These are phyloP conservation scores for Parus major DNA, from an alignment of 2,113 vertebrate genomes.

Conservation along the genomic window DNA sequence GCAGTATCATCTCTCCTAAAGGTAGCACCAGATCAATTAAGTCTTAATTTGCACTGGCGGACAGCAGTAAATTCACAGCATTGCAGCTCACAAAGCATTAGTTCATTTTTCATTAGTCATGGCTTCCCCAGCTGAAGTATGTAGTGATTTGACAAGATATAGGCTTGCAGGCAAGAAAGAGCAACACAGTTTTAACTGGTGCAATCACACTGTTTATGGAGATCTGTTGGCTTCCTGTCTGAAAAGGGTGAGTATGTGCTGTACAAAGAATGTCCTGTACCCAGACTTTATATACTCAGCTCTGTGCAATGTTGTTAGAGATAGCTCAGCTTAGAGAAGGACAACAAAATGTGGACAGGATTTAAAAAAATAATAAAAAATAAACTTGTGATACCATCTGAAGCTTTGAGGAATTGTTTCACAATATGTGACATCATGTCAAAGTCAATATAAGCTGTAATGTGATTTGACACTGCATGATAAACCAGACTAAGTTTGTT, in stretches of 20 bases:
- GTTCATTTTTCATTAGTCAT: neutral
- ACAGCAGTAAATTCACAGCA: neutral
- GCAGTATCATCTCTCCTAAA: neutral
- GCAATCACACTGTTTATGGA: neutral
- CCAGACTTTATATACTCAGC: neutral
- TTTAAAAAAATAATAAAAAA: neutral
- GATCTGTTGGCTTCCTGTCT: neutral
- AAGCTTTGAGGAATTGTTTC: neutral
- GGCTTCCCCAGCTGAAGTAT: neutral
- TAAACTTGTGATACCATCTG: neutral
- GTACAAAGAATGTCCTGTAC: slow-evolving; percentile 12
- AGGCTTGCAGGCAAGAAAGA: slow-evolving; percentile 15
- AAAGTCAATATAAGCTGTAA: neutral
- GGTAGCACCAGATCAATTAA: neutral
- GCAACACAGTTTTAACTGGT: neutral
- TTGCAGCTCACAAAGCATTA: neutral
- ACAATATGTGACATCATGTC: neutral
- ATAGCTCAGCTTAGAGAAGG: neutral
- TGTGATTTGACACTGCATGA: neutral
- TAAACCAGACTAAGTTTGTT: slow-evolving; percentile 6
- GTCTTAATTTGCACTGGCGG: neutral
- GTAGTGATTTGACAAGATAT: slow-evolving; percentile 13
- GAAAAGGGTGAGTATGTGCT: neutral
- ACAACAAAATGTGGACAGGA: neutral
- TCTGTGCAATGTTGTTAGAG: neutral